Base-by-base conservation (phyloP, 2,888 invertebrate genomes). In the Cheilosia scutellata region DNA sequence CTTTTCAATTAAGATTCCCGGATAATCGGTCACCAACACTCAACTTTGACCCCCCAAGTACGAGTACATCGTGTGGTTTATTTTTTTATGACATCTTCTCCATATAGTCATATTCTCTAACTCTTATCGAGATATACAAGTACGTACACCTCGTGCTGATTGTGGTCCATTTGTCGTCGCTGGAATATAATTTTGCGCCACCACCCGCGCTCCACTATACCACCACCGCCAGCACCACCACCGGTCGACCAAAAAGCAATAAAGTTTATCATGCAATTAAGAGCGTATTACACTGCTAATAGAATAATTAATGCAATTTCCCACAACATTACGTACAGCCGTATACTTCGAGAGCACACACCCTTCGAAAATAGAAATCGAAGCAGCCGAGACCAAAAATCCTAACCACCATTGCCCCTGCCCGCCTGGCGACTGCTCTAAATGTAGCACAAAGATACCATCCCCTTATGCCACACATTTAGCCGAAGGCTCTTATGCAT, bases 251-350 rank as follows among this genome's bases (percentile, higher is more conserved):
- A 89, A 89, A 89, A 90, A 90, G 92, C 91, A 92, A 92, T 92
- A 91, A 92, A 92, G 90, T 92, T 92, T 91, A 92, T 92, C 92
- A 91, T 91, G 90, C 92, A 92, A 92, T 92, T 92, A 92, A 91
- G 91, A 90, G 89, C 91, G 92, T 91, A 92, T 92, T 92, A 92
- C 91, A 90, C 90, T 90, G 91, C 92, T 92, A 92, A 92, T 92
- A 92, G 92, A 92, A 92, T 92, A 92, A 92, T 92, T 92, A 92
- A 92, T 92, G 92, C 92, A 92, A 92, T 92, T 92, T 92, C 92
- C 92, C 92, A 92, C 92, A 92, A 92, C 91, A 92, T 92, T 92
- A 92, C 87, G 90, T 92, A 92, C 87, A 90, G 88, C 87, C 88
- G 55, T 58, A n/a, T n/a, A 5, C 6, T 6, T 5, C 55, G 44